phyloP scores from a whole-genome alignment of 2,888 invertebrate genomes.

The Nephrotoma flavescens region DNA sequence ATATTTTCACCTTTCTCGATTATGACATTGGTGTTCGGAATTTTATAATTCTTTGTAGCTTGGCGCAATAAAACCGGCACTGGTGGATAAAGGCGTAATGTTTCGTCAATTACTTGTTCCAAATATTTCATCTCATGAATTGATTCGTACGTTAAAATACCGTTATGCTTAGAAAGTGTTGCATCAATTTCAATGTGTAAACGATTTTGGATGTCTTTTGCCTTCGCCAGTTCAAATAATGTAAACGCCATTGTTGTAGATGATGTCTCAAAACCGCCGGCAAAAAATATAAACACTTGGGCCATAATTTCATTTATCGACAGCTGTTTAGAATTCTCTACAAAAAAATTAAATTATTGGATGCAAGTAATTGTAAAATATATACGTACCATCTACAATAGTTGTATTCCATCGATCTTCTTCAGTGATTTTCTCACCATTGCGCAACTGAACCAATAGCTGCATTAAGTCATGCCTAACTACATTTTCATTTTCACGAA shows the following conservation, averaged over 20 bases:
- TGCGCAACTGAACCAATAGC: conserved; percentile 22
- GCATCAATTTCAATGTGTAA: neutral
- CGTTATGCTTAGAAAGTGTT: neutral
- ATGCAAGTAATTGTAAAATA: no score
- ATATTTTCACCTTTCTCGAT: conserved; percentile 18
- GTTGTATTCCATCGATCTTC: conserved; percentile 8
- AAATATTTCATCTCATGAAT: neutral
- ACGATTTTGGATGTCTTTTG: neutral
- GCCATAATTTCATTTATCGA: neutral
- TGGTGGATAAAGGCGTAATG: conserved; percentile 32
- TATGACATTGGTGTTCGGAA: conserved; percentile 16
- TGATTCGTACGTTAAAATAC: neutral
- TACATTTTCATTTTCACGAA: conserved; percentile 20
- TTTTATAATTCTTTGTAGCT: conserved; percentile 24
- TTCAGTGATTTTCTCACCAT: conserved; percentile 12
- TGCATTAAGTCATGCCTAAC: conserved; percentile 25
- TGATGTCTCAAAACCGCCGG: neutral
- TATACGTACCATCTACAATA: neutral
- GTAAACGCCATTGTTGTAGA: neutral
- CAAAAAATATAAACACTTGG: neutral
- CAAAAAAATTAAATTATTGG: neutral
- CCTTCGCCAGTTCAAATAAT: neutral
- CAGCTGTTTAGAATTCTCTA: neutral
- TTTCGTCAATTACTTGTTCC: conserved; percentile 16
- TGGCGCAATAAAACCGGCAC: conserved; percentile 27